Base-by-base conservation (phyloP, 2,113 vertebrate species). In the Pygoscelis adeliae region DNA sequence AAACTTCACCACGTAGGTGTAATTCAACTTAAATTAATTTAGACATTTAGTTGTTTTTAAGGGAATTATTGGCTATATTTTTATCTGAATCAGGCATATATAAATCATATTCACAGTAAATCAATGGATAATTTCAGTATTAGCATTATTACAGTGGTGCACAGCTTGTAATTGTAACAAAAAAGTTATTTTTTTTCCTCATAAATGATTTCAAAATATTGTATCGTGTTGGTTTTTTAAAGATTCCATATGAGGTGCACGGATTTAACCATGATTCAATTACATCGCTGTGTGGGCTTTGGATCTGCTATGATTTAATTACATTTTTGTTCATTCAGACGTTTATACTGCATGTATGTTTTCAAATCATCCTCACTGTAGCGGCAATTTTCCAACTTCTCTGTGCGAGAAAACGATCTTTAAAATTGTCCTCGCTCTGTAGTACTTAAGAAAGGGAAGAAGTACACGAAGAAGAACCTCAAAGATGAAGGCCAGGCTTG, bases 401-500 rank as follows among this genome's bases (percentile, higher is more conserved):
- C 92, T 91, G 32, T 69, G 66, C 21, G 25, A 97, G 92, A 96
- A 97, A 97, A 96, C 21, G 58, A 88, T 97, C 95, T 98, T 98
- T 96, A 96, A 98, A 98, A 97, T 81, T 89, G 88, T 90, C 69
- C 87, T 94, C 70, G 38, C 94, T 97, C 95, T 95, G 70, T 94
- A 85, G 83, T 93, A 66, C 80, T 97, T 96, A 95, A 95, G 96
- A 97, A 97, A 96, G 55, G 72, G 80, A 95, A 82, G 91, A 95
- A 91, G 83, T 88, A 93, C 87, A 77, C 93, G 96, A 98, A 98
- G 98, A 97, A 97, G 92, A 97, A 97, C 96, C 97, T 97, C 98
- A 98, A 97, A 98, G 98, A 98, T 98, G 98, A 98, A 98, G 98
- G 98, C 98, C 98, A 98, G 96, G 92, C 97, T 97, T 98, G 98